phyloP scores from a whole-genome alignment of 92 coral and sea anemone genomes.

The Zoanthus sansibaricus region DNA sequence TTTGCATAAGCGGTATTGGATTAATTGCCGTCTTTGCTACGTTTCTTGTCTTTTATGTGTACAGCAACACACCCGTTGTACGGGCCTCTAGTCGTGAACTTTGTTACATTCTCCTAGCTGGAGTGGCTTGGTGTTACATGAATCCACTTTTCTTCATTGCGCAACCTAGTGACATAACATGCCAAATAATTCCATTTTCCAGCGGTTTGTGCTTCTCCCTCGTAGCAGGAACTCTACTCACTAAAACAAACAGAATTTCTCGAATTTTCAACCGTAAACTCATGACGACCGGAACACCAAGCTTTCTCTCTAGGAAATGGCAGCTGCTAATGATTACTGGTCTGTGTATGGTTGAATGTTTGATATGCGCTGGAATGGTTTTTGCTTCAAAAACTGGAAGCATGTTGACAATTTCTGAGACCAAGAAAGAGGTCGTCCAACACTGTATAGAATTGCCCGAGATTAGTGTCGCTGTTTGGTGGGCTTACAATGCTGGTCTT shows the following conservation, averaged over 20 bases:
- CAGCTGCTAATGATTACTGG: constrained; percentile 79
- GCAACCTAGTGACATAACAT: constrained; percentile 73
- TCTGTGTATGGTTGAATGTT: constrained; percentile 67
- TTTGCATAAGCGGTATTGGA: constrained; percentile 72
- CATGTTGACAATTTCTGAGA: constrained; percentile 60
- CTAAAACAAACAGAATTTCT: constrained; percentile 90
- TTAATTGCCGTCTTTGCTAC: constrained; percentile 58
- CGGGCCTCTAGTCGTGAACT: constrained; percentile 92
- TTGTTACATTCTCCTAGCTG: constrained; percentile 77
- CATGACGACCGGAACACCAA: constrained; percentile 78
- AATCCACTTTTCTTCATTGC: constrained; percentile 70
- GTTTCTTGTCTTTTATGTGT: constrained; percentile 67
- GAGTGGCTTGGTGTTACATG: constrained; percentile 81
- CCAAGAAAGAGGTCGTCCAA: constrained; percentile 73
- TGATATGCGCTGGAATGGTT: constrained; percentile 61
- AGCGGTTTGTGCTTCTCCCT: constrained; percentile 78
- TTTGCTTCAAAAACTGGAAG: constrained; percentile 68
- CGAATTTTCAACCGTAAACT: constrained; percentile 87
- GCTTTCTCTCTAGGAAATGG: constrained; percentile 82
- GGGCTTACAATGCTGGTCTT: constrained; percentile 87
- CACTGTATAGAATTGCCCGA: constrained; percentile 72
- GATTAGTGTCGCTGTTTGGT: constrained; percentile 78
- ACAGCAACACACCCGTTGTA: constrained; percentile 88
- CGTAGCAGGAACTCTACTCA: constrained; percentile 84
- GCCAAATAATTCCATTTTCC: constrained; percentile 72